These are phyloP conservation scores for Hylaea fasciaria DNA, from an alignment of 2,888 invertebrate genomes.

Conservation along the genomic window DNA sequence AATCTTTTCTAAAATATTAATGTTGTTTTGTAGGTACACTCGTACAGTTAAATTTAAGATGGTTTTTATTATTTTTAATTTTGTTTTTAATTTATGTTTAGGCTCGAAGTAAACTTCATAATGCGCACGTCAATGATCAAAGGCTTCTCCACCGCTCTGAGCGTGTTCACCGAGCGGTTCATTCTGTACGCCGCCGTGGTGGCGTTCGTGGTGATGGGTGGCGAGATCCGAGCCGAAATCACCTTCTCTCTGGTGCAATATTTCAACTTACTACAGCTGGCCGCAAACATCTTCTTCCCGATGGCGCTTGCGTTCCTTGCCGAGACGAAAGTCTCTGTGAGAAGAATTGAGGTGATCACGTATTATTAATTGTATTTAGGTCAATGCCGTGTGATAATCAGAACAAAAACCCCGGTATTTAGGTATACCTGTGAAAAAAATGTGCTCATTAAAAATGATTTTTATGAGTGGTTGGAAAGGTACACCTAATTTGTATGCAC, in stretches of 20 bases:
- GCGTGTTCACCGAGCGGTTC: conserved; percentile 93
- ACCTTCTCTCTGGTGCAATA: conserved; percentile 92
- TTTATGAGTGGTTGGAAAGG: too few relatives aligned
- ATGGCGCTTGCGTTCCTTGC: conserved; percentile 85
- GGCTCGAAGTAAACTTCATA: conserved; percentile 89
- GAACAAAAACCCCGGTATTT: too few relatives aligned
- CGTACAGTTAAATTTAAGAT: not conserved
- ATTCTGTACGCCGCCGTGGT: conserved; percentile 92
- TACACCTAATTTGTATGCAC: too few relatives aligned
- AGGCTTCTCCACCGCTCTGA: conserved; percentile 87
- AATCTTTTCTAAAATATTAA: too few relatives aligned
- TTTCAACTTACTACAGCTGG: conserved; percentile 89
- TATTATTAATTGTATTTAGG: too few relatives aligned
- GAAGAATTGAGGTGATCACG: conserved; percentile 83
- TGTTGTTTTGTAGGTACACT: too few relatives aligned
- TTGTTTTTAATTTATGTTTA: conserved; percentile 55
- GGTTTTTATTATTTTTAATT: not conserved
- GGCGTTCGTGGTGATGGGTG: conserved; percentile 88
- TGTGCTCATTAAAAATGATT: too few relatives aligned
- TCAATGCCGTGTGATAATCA: too few relatives aligned
- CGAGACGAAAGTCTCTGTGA: conserved; percentile 87
- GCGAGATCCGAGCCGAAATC: conserved; percentile 85
- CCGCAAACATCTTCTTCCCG: conserved; percentile 87
- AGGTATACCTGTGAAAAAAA: too few relatives aligned
- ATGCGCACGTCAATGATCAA: conserved; percentile 87